Evolutionary conservation across 2,797 vertebrate genomes (phyloP).

Genomic region (Ctenopoma multispine): DNA sequence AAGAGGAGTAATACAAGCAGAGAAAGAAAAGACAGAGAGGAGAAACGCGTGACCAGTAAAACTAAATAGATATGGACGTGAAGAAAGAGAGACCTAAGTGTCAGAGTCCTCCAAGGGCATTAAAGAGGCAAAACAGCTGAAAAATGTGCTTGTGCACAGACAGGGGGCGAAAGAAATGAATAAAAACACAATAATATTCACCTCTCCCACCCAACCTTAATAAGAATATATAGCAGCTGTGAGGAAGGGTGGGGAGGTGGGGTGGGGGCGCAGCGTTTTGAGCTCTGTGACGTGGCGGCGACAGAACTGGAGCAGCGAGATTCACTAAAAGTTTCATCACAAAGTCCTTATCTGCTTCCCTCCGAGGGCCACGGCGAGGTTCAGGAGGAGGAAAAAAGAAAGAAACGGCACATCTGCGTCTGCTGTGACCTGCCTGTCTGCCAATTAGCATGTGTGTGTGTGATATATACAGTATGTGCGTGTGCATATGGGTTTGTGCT

Average conservation of each 20-base stretch:
- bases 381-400: slow-evolving; percentile 29
- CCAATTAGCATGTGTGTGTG: slow-evolving; percentile 52
- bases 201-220: slow-evolving; percentile 52
- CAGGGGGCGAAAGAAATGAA: slow-evolving; percentile 36
- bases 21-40: neutral
- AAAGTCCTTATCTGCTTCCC: slow-evolving; percentile 67
- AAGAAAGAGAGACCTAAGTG: slow-evolving; percentile 6
- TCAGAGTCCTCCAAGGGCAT: slow-evolving; percentile 68
- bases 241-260: slow-evolving; percentile 22
- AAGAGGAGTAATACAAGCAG: neutral
- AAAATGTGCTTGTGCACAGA: slow-evolving; percentile 26
- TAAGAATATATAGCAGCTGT: slow-evolving; percentile 67
- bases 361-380: slow-evolving; percentile 53
- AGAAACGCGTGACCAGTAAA: slow-evolving; percentile 16
- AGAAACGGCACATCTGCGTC: slow-evolving; percentile 49
- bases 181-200: slow-evolving; percentile 54
- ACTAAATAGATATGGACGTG: slow-evolving; percentile 5
- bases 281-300: slow-evolving; percentile 63
- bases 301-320: slow-evolving; percentile 83
- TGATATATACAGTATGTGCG: slow-evolving; percentile 1
- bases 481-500: slow-evolving; percentile 5
- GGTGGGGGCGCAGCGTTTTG: slow-evolving; percentile 19
- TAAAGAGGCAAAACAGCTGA: slow-evolving; percentile 67
- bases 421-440: slow-evolving; percentile 58
- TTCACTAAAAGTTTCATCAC: slow-evolving; percentile 84